A percentile compares a stretch with the other conserved stretches of the same genome.
Conservation (phyloP, 2,113 vertebrate genomes). For the Polyodon spathula region DNA sequence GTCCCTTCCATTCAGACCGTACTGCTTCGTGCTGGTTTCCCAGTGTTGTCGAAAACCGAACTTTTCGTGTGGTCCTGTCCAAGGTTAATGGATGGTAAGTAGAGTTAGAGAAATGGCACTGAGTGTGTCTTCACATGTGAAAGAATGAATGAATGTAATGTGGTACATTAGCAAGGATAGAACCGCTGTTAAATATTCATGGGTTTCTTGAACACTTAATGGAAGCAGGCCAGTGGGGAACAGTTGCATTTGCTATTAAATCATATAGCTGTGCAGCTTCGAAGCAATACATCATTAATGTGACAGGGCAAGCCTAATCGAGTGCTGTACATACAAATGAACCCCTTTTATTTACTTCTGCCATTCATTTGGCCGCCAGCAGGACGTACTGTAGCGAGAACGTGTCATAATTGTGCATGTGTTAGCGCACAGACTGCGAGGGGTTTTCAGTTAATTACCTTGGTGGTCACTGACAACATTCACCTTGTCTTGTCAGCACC, state of each 20-base stretch:
- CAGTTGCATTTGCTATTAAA: neutral
- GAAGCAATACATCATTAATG: conserved; percentile 16
- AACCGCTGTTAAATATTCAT: neutral
- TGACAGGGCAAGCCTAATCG: conserved; percentile 21
- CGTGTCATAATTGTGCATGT: neutral
- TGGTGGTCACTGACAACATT: too few relatives aligned
- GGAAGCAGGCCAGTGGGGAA: conserved; percentile 15
- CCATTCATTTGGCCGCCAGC: neutral
- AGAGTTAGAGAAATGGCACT: too few relatives aligned
- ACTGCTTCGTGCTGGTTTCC: too few relatives aligned
- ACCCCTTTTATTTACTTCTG: conserved; percentile 1
- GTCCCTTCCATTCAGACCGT: too few relatives aligned
- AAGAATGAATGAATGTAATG: too few relatives aligned
- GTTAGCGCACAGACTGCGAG: neutral
- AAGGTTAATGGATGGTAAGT: too few relatives aligned
- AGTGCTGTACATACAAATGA: conserved; percentile 18
- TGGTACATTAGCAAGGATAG: too few relatives aligned
- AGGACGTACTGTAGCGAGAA: neutral
- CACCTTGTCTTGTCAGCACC: too few relatives aligned
- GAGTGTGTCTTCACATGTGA: too few relatives aligned
- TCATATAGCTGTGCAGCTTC: neutral
- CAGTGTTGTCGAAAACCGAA: too few relatives aligned
- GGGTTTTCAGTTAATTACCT: neutral
- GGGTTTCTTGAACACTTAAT: conserved; percentile 4
- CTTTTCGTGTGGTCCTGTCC: too few relatives aligned